Base-by-base conservation (phyloP, 2,888 invertebrate species). In the Pollenia angustigena region DNA sequence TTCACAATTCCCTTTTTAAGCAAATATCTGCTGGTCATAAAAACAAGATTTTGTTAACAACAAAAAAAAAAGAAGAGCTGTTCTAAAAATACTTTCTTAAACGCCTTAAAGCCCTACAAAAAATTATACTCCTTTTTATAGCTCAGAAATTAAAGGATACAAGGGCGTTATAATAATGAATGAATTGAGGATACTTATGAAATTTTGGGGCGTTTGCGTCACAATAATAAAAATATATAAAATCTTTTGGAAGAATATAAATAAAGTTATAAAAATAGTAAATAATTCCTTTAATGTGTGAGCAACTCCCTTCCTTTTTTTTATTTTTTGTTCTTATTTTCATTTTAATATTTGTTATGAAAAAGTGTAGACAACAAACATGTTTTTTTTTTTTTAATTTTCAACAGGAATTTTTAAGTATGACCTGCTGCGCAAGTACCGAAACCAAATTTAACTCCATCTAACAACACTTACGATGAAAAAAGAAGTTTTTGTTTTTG, bases 351-450 rank as follows among this genome's bases (percentile, higher is more conserved):
- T n/a, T 68, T 44, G 58, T 23, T 4, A 46, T 52, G 48, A 16
- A 62, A 46, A 62, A 32, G 50, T 60, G 42, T 18, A 79, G 40
- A 60, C 68, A 69, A 14, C 11, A 54, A 48, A 11, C 8, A 12
- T 11, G 40, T 50, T 60, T 32, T 23, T 8, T 32, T 23, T 8
- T 60, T 50, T 75, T 9, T 56, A 68, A 11, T 46, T 42, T 69
- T 50, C 42, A 46, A 54, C 14, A 46, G 16, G 12, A 62, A 46
- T 71, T 76, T 81, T 64, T 54, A 54, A 52, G 16, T 60, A 4
- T 32, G 14, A 23, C 40, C n/a, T 64, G 48, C 32, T 82, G 82
- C 82, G 82, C 82, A 82, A 76, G 82, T 82, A 54, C 82, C 52
- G 23, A 56, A 80, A 60, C 12, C 14, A 23, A 18, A 18, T 54